Evolutionary conservation across 2,113 vertebrate species (phyloP).

Genomic region (Scolopax mira): DNA sequence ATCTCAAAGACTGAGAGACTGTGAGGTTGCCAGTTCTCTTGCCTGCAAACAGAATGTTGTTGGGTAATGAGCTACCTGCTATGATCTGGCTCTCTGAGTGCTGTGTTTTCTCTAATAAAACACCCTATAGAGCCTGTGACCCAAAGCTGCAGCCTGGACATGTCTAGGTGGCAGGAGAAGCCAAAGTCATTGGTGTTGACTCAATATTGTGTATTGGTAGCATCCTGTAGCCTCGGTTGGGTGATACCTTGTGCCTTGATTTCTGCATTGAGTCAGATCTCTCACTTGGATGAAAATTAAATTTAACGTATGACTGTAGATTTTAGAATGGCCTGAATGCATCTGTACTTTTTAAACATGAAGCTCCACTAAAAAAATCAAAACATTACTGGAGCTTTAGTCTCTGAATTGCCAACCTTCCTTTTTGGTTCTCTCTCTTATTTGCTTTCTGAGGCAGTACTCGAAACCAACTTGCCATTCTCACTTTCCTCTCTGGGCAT

Average conservation of each 20-base stretch:
- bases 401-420: not conserved
- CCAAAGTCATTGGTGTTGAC: not conserved
- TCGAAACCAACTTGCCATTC: rapidly evolving
- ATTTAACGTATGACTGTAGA: not conserved
- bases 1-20: not conserved
- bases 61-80: not conserved
- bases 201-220: rapidly evolving
- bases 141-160: not conserved
- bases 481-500: not conserved
- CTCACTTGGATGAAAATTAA: not conserved
- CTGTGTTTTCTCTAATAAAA: not conserved
- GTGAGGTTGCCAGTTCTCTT: not conserved
- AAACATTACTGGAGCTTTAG: not conserved
- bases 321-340: not conserved
- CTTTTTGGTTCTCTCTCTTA: not conserved
- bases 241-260: not conserved
- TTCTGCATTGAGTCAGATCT: not conserved
- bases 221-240: not conserved
- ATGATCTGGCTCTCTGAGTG: not conserved
- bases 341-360: not conserved
- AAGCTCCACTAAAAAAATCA: not conserved
- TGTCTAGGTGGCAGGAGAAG: not conserved
- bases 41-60: not conserved
- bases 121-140: not conserved
- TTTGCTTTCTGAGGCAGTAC: not conserved